Percentiles rank a stretch among this genome's conserved stretches.
Conservation (phyloP, 2,113 vertebrate genomes). For the Gadus chalcogrammus region DNA sequence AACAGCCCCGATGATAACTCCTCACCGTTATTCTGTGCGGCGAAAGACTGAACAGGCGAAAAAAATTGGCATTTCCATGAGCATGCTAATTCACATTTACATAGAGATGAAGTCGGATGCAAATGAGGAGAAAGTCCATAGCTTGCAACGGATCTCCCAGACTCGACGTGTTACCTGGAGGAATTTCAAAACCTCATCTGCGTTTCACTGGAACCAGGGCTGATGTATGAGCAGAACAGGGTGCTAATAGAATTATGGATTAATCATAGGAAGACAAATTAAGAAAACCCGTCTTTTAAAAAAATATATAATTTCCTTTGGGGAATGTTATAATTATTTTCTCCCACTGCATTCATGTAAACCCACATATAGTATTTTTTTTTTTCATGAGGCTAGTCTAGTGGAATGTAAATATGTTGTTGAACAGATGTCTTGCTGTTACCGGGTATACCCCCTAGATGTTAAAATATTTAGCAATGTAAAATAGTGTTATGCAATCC, state of each 20-base stretch:
- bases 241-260: neutral
- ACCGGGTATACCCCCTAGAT: too few species aligned
- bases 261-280: slow-evolving; percentile 3
- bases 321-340: too few species aligned
- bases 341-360: too few species aligned
- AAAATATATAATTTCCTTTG: too few species aligned
- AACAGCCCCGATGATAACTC: slow-evolving; percentile 42
- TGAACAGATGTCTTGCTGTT: too few species aligned
- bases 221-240: slow-evolving; percentile 13
- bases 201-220: slow-evolving; percentile 44
- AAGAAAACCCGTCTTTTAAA: neutral
- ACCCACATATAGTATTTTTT: too few species aligned
- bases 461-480: too few species aligned
- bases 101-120: slow-evolving; percentile 62
- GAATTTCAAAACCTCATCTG: slow-evolving; percentile 41
- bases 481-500: too few species aligned
- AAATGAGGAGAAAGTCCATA: slow-evolving; percentile 46
- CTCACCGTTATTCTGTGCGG: slow-evolving; percentile 42
- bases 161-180: slow-evolving; percentile 33
- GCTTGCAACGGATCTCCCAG: slow-evolving; percentile 39
- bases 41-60: slow-evolving; percentile 12
- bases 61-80: slow-evolving; percentile 45
- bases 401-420: too few species aligned
- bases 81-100: slow-evolving; percentile 62
- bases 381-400: too few species aligned